These are phyloP conservation scores for Psittacula cyanocephala DNA, from an alignment of 2,113 vertebrate species.

Conservation along the genomic window DNA sequence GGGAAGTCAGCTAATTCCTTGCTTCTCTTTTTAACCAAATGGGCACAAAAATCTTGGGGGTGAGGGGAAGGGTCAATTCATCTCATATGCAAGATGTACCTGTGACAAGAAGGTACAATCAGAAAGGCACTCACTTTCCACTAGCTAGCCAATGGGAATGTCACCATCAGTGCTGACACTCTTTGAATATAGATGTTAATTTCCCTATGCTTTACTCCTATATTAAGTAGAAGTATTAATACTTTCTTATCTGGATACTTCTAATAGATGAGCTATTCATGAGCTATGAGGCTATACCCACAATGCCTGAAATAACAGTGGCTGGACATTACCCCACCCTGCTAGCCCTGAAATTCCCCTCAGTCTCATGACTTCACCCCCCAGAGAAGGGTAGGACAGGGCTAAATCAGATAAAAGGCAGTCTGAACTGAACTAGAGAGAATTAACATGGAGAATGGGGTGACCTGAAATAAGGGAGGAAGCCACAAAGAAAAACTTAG, in stretches of 20 bases:
- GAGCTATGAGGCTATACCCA: neutral
- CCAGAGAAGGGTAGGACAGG: neutral
- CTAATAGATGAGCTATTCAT: neutral
- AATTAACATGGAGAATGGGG: neutral
- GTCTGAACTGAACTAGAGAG: neutral
- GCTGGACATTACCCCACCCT: neutral
- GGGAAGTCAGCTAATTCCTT: neutral
- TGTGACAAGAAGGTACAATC: neutral
- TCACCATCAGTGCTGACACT: neutral
- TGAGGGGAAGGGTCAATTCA: neutral
- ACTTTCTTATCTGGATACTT: neutral
- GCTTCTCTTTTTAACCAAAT: neutral
- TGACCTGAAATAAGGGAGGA: neutral
- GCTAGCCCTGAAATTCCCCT: neutral
- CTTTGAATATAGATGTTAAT: neutral
- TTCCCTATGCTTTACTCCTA: neutral
- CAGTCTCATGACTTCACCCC: neutral
- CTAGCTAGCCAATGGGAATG: neutral
- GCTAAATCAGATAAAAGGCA: neutral
- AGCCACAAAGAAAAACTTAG: neutral
- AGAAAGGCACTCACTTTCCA: neutral
- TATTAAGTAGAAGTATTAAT: neutral
- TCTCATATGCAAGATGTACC: neutral
- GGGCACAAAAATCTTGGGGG: neutral
- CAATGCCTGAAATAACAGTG: neutral